phyloP scores from a whole-genome alignment of 2,888 invertebrate genomes.

The Nemotelus nigrinus region DNA sequence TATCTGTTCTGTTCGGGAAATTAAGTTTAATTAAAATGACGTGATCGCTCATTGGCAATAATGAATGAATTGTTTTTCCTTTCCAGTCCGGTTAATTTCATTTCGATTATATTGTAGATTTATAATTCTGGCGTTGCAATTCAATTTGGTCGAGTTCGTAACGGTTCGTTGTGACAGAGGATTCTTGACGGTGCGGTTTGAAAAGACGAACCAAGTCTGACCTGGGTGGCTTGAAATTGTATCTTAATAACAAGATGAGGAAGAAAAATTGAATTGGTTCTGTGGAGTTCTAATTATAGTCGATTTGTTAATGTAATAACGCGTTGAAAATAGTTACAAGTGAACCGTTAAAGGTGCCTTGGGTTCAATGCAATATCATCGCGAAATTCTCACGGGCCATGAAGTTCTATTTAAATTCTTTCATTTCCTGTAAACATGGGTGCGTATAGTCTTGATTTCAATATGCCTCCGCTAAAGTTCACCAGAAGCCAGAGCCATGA shows the following conservation, averaged over 20 bases:
- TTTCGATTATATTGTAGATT: neutral
- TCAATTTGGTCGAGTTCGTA: slow-evolving; percentile 16
- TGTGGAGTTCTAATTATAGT: too few relatives aligned
- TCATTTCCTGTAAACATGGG: neutral
- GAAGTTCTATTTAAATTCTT: neutral
- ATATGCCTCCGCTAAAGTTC: neutral
- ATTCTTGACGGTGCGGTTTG: neutral
- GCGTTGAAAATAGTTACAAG: too few relatives aligned
- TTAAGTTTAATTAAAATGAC: slow-evolving; percentile 26
- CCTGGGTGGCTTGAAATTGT: too few relatives aligned
- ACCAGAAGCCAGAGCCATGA: too few relatives aligned
- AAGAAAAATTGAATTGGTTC: too few relatives aligned
- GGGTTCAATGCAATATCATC: too few relatives aligned
- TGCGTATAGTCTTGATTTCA: neutral
- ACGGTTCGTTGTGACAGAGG: slow-evolving; percentile 15
- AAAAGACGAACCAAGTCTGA: neutral
- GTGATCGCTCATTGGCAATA: neutral
- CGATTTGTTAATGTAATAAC: too few relatives aligned
- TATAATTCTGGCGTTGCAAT: neutral
- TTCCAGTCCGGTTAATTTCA: too few relatives aligned
- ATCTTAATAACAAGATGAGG: too few relatives aligned
- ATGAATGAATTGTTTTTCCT: neutral
- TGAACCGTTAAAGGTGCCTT: too few relatives aligned
- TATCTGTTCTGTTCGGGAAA: neutral
- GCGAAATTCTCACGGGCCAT: neutral